Evolutionary conservation across 1,140 invertebrate species (phyloP).

Genomic region (Diprion similis): DNA sequence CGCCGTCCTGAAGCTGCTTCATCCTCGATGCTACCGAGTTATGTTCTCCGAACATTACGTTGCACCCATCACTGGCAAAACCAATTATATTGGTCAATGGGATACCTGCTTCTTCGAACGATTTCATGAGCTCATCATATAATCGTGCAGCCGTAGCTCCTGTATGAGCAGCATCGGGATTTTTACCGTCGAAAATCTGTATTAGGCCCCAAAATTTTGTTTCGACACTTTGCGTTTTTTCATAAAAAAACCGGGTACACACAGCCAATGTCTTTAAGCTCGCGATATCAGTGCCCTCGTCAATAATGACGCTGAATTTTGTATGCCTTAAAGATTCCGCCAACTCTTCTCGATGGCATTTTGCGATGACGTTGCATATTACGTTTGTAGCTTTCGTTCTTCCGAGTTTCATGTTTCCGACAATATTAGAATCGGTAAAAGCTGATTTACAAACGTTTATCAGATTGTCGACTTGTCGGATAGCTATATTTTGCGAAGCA

Average conservation of each 20-base stretch:
- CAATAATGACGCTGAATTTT: conserved; percentile 43
- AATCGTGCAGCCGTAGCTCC: conserved; percentile 34
- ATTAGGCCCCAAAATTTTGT: conserved; percentile 24
- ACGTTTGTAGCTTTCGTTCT: neutral
- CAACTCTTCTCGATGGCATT: neutral
- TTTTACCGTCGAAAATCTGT: conserved; percentile 34
- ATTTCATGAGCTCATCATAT: conserved; percentile 37
- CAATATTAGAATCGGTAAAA: neutral
- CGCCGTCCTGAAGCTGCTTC: conserved; percentile 12
- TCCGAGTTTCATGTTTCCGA: neutral
- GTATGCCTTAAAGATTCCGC: conserved; percentile 18
- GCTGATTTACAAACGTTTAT: neutral
- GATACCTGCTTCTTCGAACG: neutral
- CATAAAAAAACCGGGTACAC: conserved; percentile 33
- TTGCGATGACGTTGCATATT: neutral
- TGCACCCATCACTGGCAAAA: conserved; percentile 29
- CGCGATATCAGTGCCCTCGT: conserved; percentile 45
- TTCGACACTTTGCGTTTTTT: conserved; percentile 13
- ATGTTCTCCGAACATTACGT: conserved; percentile 29
- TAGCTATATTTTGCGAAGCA: neutral
- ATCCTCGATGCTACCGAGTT: conserved; percentile 27
- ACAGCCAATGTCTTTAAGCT: conserved; percentile 40
- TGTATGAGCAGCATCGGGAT: conserved; percentile 34
- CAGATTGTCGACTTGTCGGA: neutral
- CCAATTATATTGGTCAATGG: conserved; percentile 22